These are phyloP conservation scores for Octonoba sinensis DNA, from an alignment of 2,888 invertebrate species.

Conservation along the genomic window DNA sequence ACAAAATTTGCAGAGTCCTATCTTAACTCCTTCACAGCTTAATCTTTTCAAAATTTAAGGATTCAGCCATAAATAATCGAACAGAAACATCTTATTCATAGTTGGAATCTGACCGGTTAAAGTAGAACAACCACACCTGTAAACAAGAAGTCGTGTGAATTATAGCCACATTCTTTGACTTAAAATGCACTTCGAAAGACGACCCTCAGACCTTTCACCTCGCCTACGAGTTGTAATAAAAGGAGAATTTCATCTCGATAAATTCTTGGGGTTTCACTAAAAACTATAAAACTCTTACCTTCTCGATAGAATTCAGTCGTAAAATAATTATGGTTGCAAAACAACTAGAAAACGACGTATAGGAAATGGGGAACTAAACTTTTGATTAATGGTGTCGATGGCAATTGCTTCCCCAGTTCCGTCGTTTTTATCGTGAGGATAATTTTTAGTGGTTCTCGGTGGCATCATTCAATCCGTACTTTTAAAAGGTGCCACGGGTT, in stretches of 20 bases:
- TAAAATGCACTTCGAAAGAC: conserved; percentile 25
- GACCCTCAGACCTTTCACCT: conserved; percentile 60
- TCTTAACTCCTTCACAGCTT: too few relatives aligned
- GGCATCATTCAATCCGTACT: conserved; percentile 24
- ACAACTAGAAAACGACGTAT: conserved; percentile 31
- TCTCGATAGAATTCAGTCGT: conserved; percentile 37
- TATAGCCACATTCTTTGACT: conserved; percentile 40
- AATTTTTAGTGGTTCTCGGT: conserved; percentile 38
- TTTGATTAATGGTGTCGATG: conserved; percentile 49
- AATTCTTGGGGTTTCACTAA: conserved; percentile 45
- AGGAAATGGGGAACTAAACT: conserved; percentile 33
- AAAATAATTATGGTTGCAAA: conserved; percentile 40
- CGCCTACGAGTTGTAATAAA: conserved; percentile 30
- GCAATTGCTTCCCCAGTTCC: conserved; percentile 38
- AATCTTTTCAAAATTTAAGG: too few relatives aligned
- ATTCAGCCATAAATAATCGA: conserved; percentile 21
- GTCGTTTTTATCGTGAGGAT: conserved; percentile 50
- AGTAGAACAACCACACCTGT: conserved; percentile 59
- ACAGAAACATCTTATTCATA: conserved; percentile 33
- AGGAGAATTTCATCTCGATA: conserved; percentile 49
- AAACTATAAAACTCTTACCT: conserved; percentile 48
- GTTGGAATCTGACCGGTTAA: conserved; percentile 48
- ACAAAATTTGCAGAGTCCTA: too few relatives aligned
- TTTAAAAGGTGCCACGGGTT: conserved; percentile 48
- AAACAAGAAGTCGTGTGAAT: conserved; percentile 41